Conservation (phyloP, 1,140 invertebrate genomes). For the Leptonema lineaticorne region DNA sequence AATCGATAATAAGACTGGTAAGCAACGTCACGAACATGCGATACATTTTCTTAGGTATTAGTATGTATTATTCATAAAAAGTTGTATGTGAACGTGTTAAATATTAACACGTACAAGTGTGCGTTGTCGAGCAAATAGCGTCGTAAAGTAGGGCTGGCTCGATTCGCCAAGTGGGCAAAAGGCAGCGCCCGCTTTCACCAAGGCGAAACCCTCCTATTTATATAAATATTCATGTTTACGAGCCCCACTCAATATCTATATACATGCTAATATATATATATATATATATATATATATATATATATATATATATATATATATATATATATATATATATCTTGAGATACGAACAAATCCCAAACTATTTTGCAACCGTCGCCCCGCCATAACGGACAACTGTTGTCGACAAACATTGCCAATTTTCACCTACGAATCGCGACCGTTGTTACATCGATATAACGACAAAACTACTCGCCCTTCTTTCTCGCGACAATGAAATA, state of each 20-base stretch:
- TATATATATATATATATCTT: neutral
- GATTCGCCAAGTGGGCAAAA: neutral
- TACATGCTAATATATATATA: no score
- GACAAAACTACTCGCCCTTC: no score
- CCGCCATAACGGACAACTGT: conserved; percentile 8
- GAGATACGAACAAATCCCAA: neutral
- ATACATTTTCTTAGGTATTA: no score
- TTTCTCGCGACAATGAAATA: no score
- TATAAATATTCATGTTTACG: conserved; percentile 10
- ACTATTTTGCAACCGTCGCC: neutral
- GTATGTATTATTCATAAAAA: no score
- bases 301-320: no score
- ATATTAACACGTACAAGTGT: no score
- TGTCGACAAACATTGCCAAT: conserved; percentile 6
- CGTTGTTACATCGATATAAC: neutral
- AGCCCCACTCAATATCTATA: neutral
- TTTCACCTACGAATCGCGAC: conserved; percentile 8
- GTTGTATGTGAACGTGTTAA: no score
- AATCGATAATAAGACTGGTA: no score
- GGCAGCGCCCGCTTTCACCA: neutral
- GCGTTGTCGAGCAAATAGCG: neutral
- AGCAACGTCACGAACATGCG: no score
- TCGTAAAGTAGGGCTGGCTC: neutral
- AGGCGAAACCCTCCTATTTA: neutral
- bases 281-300: no score